phyloP scores from a whole-genome alignment of 2,888 invertebrate genomes.

The Ryuthela nishihirai region DNA sequence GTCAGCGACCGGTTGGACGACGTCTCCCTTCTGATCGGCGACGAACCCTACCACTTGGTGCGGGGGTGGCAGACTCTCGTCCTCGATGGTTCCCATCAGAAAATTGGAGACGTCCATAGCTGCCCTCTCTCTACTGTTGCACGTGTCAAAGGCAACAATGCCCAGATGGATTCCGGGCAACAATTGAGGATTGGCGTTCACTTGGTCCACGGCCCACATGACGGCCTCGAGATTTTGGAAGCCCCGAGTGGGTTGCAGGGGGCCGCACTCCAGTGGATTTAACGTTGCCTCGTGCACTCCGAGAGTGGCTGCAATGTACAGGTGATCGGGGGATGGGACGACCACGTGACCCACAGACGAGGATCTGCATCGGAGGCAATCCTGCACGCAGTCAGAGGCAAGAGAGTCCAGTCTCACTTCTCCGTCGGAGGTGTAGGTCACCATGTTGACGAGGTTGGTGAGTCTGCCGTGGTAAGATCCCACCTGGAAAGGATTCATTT shows the following conservation, averaged over 20 bases:
- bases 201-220: slow-evolving; percentile 48
- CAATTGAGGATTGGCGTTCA: slow-evolving; percentile 41
- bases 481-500: slow-evolving; percentile 22
- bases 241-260: slow-evolving; percentile 42
- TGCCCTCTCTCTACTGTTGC: slow-evolving; percentile 43
- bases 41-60: slow-evolving; percentile 29
- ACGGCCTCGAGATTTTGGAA: slow-evolving; percentile 50
- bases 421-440: slow-evolving; percentile 11
- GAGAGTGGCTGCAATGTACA: slow-evolving; percentile 50
- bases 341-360: slow-evolving; percentile 20
- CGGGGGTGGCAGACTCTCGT: slow-evolving; percentile 6
- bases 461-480: slow-evolving; percentile 22
- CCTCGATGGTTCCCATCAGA: slow-evolving; percentile 23
- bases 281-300: slow-evolving; percentile 49
- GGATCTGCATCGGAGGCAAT: slow-evolving; percentile 30
- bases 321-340: slow-evolving; percentile 42
- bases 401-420: slow-evolving; percentile 22
- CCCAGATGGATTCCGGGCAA: slow-evolving; percentile 44
- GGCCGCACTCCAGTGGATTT: slow-evolving; percentile 46
- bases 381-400: slow-evolving; percentile 9
- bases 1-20: slow-evolving; percentile 29
- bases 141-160: slow-evolving; percentile 45
- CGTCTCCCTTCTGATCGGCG: slow-evolving; percentile 15
- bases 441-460: slow-evolving; percentile 16
- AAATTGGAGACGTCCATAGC: slow-evolving; percentile 40